A percentile compares a stretch with the other conserved stretches of the same genome.
These are phyloP conservation scores for Parnassius mnemosyne DNA, from an alignment of 2,888 invertebrate genomes.

Conservation along the genomic window DNA sequence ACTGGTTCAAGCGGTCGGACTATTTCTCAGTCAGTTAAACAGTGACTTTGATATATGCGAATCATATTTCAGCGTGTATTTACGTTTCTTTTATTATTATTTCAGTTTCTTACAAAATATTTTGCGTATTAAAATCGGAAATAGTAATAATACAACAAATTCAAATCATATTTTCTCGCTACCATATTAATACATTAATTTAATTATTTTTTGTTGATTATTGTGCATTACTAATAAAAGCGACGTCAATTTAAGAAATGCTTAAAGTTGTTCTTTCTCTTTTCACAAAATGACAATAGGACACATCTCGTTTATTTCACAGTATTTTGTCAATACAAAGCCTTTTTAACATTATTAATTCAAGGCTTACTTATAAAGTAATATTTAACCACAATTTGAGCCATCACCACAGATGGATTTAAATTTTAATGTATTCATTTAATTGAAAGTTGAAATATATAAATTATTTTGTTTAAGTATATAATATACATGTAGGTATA, in stretches of 20 bases:
- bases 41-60: not conserved
- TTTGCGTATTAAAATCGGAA: no score
- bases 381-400: conserved; percentile 3
- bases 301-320: conserved; percentile 12
- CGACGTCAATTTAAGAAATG: no score
- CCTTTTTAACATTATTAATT: conserved; percentile 9
- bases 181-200: no score
- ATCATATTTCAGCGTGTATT: not conserved
- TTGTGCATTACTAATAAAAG: no score
- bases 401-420: conserved; percentile 14
- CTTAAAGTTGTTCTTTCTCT: no score
- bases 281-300: no score
- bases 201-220: no score
- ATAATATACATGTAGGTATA: not conserved
- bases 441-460: not conserved
- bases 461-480: not conserved
- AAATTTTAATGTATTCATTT: not conserved
- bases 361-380: conserved; percentile 5
- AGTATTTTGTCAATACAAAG: conserved; percentile 18
- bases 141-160: no score
- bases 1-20: conserved; percentile 31
- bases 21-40: conserved; percentile 3
- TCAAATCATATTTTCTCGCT: no score
- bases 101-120: no score
- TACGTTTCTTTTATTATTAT: not conserved